Evolutionary conservation across 2,797 vertebrate species (phyloP), one percentile per base, ranked within the genome.

Genomic region (Chrysolophus pictus): DNA sequence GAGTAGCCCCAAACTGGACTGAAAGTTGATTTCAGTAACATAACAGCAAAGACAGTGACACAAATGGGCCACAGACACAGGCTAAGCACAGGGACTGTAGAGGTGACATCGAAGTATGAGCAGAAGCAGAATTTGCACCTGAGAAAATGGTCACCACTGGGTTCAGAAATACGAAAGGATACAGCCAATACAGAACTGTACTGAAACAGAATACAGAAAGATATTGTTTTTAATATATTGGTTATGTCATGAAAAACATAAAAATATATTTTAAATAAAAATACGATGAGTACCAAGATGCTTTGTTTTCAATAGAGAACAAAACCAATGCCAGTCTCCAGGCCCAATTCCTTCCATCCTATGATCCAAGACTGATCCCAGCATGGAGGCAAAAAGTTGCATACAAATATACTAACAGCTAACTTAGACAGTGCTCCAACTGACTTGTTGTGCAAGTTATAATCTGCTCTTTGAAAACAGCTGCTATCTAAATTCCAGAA

Each of bases 381-480:
- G 72, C 19, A 79, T 1, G 2, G 6, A 93, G 4, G 23, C 26
- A 76, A 82, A 89, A 73, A n/a, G 11, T 92, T 85, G 83, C 7
- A 33, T 47, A 80, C 14, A 60, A 87, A 79, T 80, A 59, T 4
- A 59, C 18, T 41, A 67, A n/a, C 42, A 80, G 22, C 39, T 73
- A 85, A 82, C 60, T 11, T 41, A 41, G 16, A 68, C 41, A 22
- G 28, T 63, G 16, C 31, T 60, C 31, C 33, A 81, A 5, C 11
- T 59, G 84, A 64, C 5, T 60, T 4, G 62, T 4, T 70, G 33
- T 1, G 1, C 42, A 84, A 73, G 26, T 76, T 81, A 72, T 49
- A 69, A 63, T 39, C 42, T 88, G n/a, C 6, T 88, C 26, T 91
- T 84, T 69, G 63, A 81, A 77, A 95, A 88, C 3, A 81, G n/a